Evolutionary conservation across 2,888 invertebrate species (phyloP).

Genomic region (Atherix ibis): DNA sequence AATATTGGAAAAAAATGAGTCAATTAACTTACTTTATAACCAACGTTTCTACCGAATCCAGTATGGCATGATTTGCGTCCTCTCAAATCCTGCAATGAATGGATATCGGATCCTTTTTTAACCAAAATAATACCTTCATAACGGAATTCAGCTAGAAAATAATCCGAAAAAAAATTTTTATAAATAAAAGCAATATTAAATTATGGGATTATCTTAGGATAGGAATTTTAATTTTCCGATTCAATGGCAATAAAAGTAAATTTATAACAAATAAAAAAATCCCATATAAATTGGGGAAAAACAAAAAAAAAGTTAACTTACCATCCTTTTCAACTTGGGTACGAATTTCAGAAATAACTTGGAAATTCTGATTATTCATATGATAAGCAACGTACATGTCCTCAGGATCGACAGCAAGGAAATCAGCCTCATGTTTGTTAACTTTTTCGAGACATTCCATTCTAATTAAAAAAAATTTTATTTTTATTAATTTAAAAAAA

Average conservation of each 20-base stretch:
- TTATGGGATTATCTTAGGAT: too few species aligned
- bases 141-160: conserved; percentile 59
- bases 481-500: too few species aligned
- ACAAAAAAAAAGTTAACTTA: too few species aligned
- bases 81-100: conserved; percentile 48
- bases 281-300: too few species aligned
- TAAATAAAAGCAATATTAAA: too few species aligned
- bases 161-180: too few species aligned
- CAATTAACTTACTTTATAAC: conserved; percentile 63
- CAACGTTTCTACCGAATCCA: conserved; percentile 73
- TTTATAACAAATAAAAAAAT: too few species aligned
- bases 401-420: conserved; percentile 70
- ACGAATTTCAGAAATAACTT: conserved; percentile 59
- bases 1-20: too few species aligned
- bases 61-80: conserved; percentile 77
- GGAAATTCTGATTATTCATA: conserved; percentile 54
- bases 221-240: too few species aligned
- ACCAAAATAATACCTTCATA: conserved; percentile 72
- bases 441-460: conserved; percentile 63
- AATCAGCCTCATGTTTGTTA: conserved; percentile 60
- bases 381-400: conserved; percentile 74
- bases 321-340: conserved; percentile 62
- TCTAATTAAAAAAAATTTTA: too few species aligned
- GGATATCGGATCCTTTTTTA: conserved; percentile 53
- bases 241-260: too few species aligned